Conservation (phyloP, 2,113 vertebrate species). For the Willisornis vidua region DNA sequence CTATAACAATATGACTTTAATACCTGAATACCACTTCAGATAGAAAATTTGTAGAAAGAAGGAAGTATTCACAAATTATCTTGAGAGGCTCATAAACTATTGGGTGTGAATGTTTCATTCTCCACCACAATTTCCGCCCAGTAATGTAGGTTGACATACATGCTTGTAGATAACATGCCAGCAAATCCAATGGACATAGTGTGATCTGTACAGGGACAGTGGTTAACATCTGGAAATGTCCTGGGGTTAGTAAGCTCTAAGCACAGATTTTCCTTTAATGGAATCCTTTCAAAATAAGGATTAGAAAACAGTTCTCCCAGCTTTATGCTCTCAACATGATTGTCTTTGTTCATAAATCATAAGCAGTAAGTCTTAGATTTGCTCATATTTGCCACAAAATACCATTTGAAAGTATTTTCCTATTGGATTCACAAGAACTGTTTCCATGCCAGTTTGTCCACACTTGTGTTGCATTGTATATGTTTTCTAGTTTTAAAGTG, state of each 20-base stretch:
- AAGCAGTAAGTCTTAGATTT: not conserved
- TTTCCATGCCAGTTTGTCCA: not conserved
- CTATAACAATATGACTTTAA: not conserved
- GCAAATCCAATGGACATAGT: not conserved
- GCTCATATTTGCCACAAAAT: not conserved
- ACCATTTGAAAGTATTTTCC: not conserved
- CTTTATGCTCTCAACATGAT: not conserved
- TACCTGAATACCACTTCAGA: not conserved
- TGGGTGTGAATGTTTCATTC: not conserved
- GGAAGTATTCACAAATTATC: not conserved
- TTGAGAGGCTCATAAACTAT: not conserved
- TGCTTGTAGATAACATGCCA: not conserved
- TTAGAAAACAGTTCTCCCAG: not conserved
- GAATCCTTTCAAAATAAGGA: not conserved
- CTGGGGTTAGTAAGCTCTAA: not conserved
- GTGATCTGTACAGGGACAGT: not conserved
- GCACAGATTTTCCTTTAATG: not conserved
- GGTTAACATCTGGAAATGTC: not conserved
- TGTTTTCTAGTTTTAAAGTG: not conserved
- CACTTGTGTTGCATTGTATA: not conserved
- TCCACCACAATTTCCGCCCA: not conserved
- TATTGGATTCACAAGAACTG: not conserved
- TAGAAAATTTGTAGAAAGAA: not conserved
- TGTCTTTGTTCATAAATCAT: not conserved
- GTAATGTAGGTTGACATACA: not conserved